These are phyloP conservation scores for Poecilus cupreus DNA, from an alignment of 2,888 invertebrate species.

Conservation along the genomic window DNA sequence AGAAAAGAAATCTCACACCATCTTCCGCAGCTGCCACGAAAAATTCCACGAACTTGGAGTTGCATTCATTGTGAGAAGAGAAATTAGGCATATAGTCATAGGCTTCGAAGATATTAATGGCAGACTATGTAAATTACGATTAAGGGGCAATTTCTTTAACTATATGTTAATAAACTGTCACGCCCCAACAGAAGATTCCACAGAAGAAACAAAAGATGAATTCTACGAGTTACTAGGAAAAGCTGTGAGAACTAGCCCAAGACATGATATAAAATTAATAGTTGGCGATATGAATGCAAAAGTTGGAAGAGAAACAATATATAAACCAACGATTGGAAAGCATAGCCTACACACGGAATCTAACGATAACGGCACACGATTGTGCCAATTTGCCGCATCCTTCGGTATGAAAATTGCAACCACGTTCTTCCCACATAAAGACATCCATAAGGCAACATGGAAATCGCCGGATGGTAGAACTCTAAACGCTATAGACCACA, in stretches of 20 bases:
- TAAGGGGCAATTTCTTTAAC: constrained; percentile 61
- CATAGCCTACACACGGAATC: constrained; percentile 59
- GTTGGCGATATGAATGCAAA: constrained; percentile 63
- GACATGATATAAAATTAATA: constrained; percentile 60
- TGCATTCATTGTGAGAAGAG: constrained; percentile 16
- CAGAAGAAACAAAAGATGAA: constrained; percentile 60
- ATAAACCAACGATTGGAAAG: constrained; percentile 60
- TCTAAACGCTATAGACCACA: constrained; percentile 43
- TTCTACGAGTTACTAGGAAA: constrained; percentile 51
- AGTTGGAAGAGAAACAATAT: constrained; percentile 61
- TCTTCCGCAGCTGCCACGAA: constrained; percentile 6
- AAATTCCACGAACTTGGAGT: background rate
- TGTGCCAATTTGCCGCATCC: constrained; percentile 52
- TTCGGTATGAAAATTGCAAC: constrained; percentile 55
- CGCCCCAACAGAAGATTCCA: constrained; percentile 63
- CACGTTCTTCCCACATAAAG: constrained; percentile 40
- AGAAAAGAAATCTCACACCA: background rate
- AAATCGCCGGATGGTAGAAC: constrained; percentile 44
- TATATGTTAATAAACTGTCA: constrained; percentile 61
- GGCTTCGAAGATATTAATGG: constrained; percentile 59
- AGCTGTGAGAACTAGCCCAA: constrained; percentile 31
- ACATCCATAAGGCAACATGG: constrained; percentile 54
- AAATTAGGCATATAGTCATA: constrained; percentile 33
- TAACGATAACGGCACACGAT: constrained; percentile 60
- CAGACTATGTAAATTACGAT: constrained; percentile 61